A percentile compares a stretch with the other conserved stretches of the same genome.
phyloP scores from a whole-genome alignment of 1,140 invertebrate species.

The Drosophila leontia region DNA sequence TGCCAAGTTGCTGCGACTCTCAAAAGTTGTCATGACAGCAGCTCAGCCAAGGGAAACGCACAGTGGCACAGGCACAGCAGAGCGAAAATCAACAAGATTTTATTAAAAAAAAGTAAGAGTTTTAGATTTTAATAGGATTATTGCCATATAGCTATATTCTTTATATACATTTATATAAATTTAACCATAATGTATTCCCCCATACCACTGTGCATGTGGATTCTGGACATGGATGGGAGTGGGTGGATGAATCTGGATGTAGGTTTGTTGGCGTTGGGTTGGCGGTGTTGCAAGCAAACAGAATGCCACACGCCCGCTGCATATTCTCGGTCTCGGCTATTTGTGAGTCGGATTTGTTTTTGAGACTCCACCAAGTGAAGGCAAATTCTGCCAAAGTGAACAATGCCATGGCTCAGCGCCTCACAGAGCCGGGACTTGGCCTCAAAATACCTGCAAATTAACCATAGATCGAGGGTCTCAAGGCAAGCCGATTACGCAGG shows the following conservation, averaged over 20 bases:
- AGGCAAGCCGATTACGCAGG: slow-evolving; percentile 3
- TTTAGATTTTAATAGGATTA: neutral
- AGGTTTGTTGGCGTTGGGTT: neutral
- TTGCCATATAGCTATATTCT: fast-evolving
- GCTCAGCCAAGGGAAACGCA: neutral
- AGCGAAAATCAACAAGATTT: neutral
- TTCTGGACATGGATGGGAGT: neutral
- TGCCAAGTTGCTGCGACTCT: slow-evolving; percentile 15
- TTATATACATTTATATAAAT: neutral
- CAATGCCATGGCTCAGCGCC: slow-evolving; percentile 1
- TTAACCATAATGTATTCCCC: neutral
- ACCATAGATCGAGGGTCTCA: slow-evolving; percentile 2
- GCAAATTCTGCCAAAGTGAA: neutral
- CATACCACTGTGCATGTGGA: slow-evolving; percentile 4
- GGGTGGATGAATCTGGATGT: neutral
- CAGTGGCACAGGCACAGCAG: neutral
- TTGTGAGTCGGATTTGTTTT: slow-evolving; percentile 16
- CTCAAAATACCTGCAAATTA: slow-evolving; percentile 13
- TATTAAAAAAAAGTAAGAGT: neutral
- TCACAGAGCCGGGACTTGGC: neutral
- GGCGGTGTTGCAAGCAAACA: slow-evolving; percentile 29
- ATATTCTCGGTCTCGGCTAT: slow-evolving; percentile 4
- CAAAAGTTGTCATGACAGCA: slow-evolving; percentile 41
- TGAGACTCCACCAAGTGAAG: slow-evolving; percentile 6
- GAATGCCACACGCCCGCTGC: slow-evolving; percentile 7